phyloP scores from a whole-genome alignment of 2,797 vertebrate species.

The Otolemur crassicaudatus region DNA sequence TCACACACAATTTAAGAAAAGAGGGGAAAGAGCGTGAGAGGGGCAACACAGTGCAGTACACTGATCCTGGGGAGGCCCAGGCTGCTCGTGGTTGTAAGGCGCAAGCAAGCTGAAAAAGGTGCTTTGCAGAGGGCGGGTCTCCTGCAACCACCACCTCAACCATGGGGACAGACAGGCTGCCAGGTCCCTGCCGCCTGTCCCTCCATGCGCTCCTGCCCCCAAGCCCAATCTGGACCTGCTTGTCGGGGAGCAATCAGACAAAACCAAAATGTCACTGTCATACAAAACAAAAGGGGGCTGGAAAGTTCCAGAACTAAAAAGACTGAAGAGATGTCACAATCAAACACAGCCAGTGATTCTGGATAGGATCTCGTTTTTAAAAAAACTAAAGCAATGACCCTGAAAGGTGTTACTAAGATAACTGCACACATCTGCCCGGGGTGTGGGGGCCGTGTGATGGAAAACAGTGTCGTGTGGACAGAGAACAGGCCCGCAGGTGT shows the following conservation, averaged over 20 bases:
- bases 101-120: no score
- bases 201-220: fast-evolving
- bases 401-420: fast-evolving
- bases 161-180: not conserved
- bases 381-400: fast-evolving
- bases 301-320: not conserved
- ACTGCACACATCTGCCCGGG: not conserved
- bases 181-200: not conserved
- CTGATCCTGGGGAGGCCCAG: not conserved
- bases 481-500: no score
- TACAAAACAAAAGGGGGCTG: not conserved
- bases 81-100: not conserved
- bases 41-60: fast-evolving
- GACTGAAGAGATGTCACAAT: not conserved
- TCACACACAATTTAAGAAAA: fast-evolving
- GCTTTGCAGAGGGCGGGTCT: fast-evolving
- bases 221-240: fast-evolving
- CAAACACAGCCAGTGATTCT: no score
- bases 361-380: no score
- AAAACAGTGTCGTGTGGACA: no score
- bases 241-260: fast-evolving
- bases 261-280: not conserved
- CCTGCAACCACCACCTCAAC: fast-evolving
- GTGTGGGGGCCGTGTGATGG: not conserved
- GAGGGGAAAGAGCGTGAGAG: not conserved